Evolutionary conservation across 1,140 invertebrate species (phyloP).

Genomic region (Macrosteles quadrilineatus): DNA sequence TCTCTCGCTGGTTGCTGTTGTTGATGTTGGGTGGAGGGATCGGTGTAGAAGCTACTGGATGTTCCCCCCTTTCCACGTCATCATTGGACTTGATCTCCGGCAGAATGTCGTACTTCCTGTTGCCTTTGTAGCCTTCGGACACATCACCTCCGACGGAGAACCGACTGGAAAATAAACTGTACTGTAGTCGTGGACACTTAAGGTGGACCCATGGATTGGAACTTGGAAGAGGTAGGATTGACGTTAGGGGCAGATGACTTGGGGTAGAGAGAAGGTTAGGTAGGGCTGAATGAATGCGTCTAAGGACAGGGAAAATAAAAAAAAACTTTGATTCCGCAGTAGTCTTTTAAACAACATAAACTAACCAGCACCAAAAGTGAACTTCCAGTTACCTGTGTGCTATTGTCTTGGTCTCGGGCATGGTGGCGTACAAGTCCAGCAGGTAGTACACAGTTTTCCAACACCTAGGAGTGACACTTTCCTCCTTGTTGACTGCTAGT

Average conservation of each 20-base stretch:
- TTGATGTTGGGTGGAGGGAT: slow-evolving; percentile 40
- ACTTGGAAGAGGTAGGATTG: too few species aligned
- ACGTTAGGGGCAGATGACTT: too few species aligned
- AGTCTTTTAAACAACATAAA: too few species aligned
- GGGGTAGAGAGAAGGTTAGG: too few species aligned
- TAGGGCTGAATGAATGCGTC: too few species aligned
- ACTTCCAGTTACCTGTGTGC: slow-evolving; percentile 52
- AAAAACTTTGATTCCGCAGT: too few species aligned
- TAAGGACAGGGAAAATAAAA: too few species aligned
- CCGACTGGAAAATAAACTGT: slow-evolving; percentile 46
- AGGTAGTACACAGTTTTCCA: slow-evolving; percentile 95
- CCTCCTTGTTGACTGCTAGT: slow-evolving; percentile 36
- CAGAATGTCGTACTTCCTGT: slow-evolving; percentile 55
- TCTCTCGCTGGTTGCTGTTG: too few species aligned
- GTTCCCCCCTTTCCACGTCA: slow-evolving; percentile 52
- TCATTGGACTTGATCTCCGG: slow-evolving; percentile 49
- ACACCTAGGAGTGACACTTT: slow-evolving; percentile 70
- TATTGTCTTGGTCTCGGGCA: slow-evolving; percentile 93
- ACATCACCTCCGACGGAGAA: slow-evolving; percentile 55
- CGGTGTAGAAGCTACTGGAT: slow-evolving; percentile 41
- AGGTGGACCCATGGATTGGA: too few species aligned
- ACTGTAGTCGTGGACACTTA: too few species aligned
- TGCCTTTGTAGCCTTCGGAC: slow-evolving; percentile 56
- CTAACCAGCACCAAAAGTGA: too few species aligned
- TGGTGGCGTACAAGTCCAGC: slow-evolving; percentile 89